phyloP scores from a whole-genome alignment of 2,113 vertebrate species.

The Otocyon megalotis region DNA sequence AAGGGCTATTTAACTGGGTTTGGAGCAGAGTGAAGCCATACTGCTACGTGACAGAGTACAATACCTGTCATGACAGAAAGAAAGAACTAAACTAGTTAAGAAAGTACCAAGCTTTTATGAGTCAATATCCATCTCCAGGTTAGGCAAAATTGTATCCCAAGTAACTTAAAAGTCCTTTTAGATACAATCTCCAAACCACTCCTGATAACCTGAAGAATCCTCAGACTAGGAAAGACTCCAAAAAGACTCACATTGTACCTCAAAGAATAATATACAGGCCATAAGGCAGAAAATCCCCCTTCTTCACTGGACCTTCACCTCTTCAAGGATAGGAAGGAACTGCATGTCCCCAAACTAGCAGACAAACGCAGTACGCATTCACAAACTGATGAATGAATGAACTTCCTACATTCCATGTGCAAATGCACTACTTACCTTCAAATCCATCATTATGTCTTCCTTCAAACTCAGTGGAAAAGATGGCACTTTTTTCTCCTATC shows the following conservation, averaged over 20 bases:
- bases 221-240: background rate
- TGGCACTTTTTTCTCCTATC: background rate
- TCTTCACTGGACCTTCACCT: background rate
- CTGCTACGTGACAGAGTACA: background rate
- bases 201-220: background rate
- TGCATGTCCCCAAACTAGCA: background rate
- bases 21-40: background rate
- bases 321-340: background rate
- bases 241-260: background rate
- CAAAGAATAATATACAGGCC: background rate
- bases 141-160: conserved; percentile 11
- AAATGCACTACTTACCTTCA: conserved; percentile 23
- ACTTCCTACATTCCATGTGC: background rate
- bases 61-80: background rate
- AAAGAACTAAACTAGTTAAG: background rate
- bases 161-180: conserved; percentile 42
- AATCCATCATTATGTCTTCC: background rate
- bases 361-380: background rate
- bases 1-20: background rate
- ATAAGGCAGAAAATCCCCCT: background rate
- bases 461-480: conserved; percentile 39
- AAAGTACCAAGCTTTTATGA: conserved; percentile 41
- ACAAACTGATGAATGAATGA: background rate
- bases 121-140: background rate
- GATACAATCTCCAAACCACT: background rate